Conservation (phyloP, 2,797 vertebrate genomes). For the Lepus townsendii region DNA sequence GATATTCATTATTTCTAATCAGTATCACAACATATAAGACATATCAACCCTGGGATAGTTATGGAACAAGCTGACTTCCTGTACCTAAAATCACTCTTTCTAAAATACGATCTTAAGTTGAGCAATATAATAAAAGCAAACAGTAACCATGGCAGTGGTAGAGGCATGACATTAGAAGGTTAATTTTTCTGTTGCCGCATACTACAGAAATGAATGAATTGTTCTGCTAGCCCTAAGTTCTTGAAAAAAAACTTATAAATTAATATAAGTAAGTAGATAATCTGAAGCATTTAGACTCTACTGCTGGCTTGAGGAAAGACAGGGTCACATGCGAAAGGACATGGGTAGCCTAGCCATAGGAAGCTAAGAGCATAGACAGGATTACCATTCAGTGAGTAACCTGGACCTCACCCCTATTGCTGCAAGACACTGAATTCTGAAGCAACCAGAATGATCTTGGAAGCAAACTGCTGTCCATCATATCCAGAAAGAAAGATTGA, state of each 20-base stretch:
- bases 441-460: not conserved
- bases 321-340: not conserved
- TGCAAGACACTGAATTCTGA: not conserved
- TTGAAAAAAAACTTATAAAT: not conserved
- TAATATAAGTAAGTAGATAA: not conserved
- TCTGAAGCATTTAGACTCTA: not conserved
- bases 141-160: not conserved
- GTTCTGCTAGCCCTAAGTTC: not conserved
- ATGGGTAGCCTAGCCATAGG: no score
- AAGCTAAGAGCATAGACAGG: not conserved
- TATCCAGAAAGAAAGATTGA: not conserved
- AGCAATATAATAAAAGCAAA: not conserved
- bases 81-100: not conserved
- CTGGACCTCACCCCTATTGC: not conserved
- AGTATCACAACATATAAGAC: not conserved
- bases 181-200: not conserved
- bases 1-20: not conserved
- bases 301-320: not conserved
- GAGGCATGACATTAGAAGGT: not conserved
- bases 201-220: not conserved
- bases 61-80: not conserved
- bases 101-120: not conserved
- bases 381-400: no score
- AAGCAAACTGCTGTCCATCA: not conserved
- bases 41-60: not conserved